Evolutionary conservation across 2,113 vertebrate species (phyloP).

Genomic region (Panurus biarmicus): DNA sequence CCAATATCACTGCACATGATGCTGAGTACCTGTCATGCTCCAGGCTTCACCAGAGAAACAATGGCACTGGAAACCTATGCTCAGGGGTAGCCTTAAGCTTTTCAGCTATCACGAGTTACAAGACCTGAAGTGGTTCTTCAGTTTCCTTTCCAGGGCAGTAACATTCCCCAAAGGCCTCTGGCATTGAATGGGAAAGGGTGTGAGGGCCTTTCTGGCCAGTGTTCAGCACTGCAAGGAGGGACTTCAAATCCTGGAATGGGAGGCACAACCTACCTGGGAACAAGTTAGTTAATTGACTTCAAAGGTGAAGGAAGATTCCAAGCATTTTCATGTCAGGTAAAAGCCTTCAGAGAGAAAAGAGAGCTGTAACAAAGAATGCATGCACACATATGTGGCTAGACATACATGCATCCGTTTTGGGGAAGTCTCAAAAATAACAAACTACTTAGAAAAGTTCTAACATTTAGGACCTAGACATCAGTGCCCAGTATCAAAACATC

Average conservation of each 20-base stretch:
- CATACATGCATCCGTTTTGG: rapidly evolving
- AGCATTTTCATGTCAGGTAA: background rate
- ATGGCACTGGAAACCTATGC: slow-evolving; percentile 5
- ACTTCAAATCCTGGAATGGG: background rate
- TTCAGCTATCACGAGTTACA: background rate
- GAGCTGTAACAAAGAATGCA: background rate
- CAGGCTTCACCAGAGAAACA: background rate
- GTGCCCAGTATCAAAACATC: background rate
- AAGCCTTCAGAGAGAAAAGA: background rate
- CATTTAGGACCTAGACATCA: background rate
- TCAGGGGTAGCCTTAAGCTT: background rate
- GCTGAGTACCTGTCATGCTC: background rate
- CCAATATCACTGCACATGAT: background rate
- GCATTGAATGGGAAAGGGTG: background rate
- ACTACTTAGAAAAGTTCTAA: background rate
- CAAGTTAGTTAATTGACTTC: background rate
- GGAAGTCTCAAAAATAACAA: background rate
- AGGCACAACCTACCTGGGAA: background rate
- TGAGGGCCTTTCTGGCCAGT: background rate
- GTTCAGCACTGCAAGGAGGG: background rate
- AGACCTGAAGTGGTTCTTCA: slow-evolving; percentile 22
- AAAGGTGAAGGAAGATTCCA: background rate
- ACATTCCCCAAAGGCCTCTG: background rate
- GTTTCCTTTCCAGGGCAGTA: slow-evolving; percentile 19
- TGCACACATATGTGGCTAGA: background rate